phyloP scores from a whole-genome alignment of 1,140 invertebrate species.

The Formica selysi region DNA sequence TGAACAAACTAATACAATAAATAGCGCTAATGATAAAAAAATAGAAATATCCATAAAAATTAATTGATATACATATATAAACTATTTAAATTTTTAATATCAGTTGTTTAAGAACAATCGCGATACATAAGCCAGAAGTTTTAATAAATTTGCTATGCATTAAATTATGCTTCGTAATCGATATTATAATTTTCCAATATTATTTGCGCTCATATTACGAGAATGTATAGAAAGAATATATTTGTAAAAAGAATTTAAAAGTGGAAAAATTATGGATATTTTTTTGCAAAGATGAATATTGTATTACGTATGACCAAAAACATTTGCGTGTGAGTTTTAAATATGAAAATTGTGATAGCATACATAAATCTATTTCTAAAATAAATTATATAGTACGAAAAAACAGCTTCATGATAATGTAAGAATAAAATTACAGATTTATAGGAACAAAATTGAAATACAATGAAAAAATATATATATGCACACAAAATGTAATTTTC shows the following conservation, averaged over 20 bases:
- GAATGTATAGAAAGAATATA: background rate
- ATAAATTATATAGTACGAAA: constrained; percentile 13
- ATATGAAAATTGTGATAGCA: constrained; percentile 31
- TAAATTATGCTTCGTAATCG: background rate
- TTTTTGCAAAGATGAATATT: background rate
- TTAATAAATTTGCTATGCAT: background rate
- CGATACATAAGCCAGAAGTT: background rate
- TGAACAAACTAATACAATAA: background rate
- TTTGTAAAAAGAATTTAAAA: background rate
- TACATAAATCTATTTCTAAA: constrained; percentile 56
- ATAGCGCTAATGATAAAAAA: background rate
- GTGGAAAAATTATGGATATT: background rate
- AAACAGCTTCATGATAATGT: constrained; percentile 47
- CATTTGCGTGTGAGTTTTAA: constrained; percentile 40
- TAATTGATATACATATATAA: background rate
- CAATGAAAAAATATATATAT: constrained; percentile 49
- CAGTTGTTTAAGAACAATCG: background rate
- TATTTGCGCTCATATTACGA: background rate
- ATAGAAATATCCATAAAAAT: constrained; percentile 12
- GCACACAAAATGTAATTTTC: constrained; percentile 62
- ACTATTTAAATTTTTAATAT: background rate
- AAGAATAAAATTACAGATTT: constrained; percentile 43
- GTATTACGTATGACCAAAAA: background rate
- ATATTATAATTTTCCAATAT: constrained; percentile 7
- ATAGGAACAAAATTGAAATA: constrained; percentile 52